Evolutionary conservation across 2,113 vertebrate genomes (phyloP), one percentile per base, ranked within the genome.

Genomic region (Argyrosomus japonicus): DNA sequence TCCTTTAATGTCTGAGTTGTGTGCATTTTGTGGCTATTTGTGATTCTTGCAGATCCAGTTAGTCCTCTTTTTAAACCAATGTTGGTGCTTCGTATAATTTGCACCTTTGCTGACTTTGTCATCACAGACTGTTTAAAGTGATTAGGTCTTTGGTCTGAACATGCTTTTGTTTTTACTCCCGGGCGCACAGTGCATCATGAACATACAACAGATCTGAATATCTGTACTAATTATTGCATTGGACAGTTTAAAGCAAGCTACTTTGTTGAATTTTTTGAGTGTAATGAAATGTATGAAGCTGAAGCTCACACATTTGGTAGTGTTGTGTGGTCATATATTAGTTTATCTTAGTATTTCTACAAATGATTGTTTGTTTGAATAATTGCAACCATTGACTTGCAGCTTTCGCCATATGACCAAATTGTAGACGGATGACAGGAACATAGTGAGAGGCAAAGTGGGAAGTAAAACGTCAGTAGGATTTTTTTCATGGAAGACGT

Each of bases 11-110:
- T 48, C 10, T 9, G n/a, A 54, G n/a, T 48, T 40, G 1, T 62
- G 4, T 68, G 18, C 48, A 36, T 47, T 71, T 81, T 68, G 11
- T 19, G 9, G n/a, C 32, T 32, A 0, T 29, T n/a, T n/a, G 27
- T 47, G 15, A 45, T 68, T 54, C 40, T 50, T 56, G 19, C 23
- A 47, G 45, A 61, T 61, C 18, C 53, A 74, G 45, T 68, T 62
- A 0, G 23, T 65, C 14, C 36, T 58, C 8, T 53, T 21, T 77
- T 67, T 47, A 18, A 73, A 8, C 11, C 4, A n/a, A 32, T 10
- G 13, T 51, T 14, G 9, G 1, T 51, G 15, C 32, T 74, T 73
- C 73, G 43, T 29, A 36, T 69, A 64, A 27, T 61, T 40, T 23
- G 18, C 23, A 25, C 23, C 2, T 53, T 27, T 63, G 29, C 54